phyloP scores from a whole-genome alignment of 2,797 vertebrate genomes.

The Argya squamiceps region DNA sequence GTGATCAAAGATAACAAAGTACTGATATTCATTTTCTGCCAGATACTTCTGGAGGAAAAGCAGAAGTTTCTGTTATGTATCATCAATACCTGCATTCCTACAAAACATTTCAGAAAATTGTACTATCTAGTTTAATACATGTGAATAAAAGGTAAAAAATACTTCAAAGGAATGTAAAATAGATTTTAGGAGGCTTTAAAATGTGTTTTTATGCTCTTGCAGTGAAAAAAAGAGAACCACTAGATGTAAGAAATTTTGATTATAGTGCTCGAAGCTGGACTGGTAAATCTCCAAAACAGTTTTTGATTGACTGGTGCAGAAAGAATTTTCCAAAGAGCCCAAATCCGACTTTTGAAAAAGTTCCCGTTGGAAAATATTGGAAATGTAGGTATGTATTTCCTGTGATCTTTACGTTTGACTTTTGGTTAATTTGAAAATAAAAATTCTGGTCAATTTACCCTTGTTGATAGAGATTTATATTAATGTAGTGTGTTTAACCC shows the following conservation, averaged over 20 bases:
- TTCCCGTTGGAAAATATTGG: conserved; percentile 91
- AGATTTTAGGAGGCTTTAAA: neutral
- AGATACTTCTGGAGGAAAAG: neutral
- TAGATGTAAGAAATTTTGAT: conserved; percentile 94
- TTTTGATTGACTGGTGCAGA: conserved; percentile 97
- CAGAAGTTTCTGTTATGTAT: neutral
- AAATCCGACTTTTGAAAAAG: conserved; percentile 90
- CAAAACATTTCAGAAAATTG: neutral
- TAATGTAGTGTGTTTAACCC: neutral
- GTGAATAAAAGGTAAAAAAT: neutral
- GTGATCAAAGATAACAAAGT: neutral
- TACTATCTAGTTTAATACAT: neutral
- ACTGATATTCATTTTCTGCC: neutral
- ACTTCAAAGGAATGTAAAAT: neutral
- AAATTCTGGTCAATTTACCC: neutral
- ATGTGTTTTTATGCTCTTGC: conserved; percentile 15
- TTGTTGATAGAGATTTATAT: neutral
- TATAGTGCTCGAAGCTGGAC: conserved; percentile 98
- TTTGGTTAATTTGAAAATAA: neutral
- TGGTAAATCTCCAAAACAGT: conserved; percentile 98
- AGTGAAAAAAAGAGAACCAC: conserved; percentile 88
- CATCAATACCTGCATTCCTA: neutral
- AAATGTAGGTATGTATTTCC: conserved; percentile 87
- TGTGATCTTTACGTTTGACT: neutral
- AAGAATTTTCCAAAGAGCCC: conserved; percentile 95